Conservation (phyloP, 2,797 vertebrate genomes). For the Esox lucius region DNA sequence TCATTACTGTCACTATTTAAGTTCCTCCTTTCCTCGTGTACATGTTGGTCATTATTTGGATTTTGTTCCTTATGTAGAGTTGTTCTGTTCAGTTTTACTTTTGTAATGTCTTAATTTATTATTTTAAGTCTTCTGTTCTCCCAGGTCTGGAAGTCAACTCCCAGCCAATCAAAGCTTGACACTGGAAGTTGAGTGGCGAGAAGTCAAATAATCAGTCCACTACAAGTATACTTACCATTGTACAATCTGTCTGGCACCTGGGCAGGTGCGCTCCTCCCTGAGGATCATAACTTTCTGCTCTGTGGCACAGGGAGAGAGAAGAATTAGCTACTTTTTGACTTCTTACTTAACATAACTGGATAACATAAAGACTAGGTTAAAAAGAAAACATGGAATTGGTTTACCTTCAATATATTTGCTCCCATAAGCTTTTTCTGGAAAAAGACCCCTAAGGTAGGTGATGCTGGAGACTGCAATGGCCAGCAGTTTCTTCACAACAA, state of each 20-base stretch:
- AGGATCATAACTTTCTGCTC: constrained; percentile 93
- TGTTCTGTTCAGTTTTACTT: no score
- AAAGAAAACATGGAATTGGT: neutral
- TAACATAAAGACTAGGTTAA: neutral
- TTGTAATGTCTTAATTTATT: no score
- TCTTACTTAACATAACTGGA: constrained; percentile 1
- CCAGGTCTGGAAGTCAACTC: no score
- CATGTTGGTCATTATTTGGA: no score
- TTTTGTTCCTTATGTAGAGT: no score
- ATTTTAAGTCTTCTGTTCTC: no score
- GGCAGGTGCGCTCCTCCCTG: constrained; percentile 84
- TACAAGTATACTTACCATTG: constrained; percentile 76
- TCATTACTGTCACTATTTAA: no score
- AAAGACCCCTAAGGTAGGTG: constrained; percentile 91
- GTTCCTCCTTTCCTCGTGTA: no score
- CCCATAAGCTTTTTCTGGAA: constrained; percentile 89
- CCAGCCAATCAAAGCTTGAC: no score
- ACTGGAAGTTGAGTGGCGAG: no score
- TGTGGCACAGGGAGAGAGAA: constrained; percentile 55
- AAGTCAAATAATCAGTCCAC: no score
- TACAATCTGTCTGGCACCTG: constrained; percentile 86
- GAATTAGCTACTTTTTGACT: neutral
- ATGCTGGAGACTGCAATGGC: constrained; percentile 88
- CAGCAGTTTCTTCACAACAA: constrained; percentile 87
- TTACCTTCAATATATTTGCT: constrained; percentile 86